Evolutionary conservation across 1,140 invertebrate genomes (phyloP).

Genomic region (Linepithema humile): DNA sequence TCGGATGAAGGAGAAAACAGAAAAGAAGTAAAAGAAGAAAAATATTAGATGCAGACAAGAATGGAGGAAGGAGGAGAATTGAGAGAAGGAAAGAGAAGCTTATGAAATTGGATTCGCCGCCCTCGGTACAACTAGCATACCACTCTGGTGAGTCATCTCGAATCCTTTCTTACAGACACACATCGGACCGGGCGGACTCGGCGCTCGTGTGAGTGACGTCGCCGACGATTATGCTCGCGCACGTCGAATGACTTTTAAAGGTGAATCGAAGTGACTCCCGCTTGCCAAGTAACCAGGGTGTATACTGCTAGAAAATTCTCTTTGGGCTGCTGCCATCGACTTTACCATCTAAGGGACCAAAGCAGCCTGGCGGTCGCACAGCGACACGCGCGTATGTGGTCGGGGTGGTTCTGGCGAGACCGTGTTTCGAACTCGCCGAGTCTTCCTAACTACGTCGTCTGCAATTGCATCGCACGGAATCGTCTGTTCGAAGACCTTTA

Average conservation of each 20-base stretch:
- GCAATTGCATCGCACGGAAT: conserved; percentile 23
- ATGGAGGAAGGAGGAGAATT: not conserved
- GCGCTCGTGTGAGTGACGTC: not conserved
- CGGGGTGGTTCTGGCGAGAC: not conserved
- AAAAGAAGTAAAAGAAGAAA: not conserved
- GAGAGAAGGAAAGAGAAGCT: not conserved
- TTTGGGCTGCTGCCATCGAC: conserved; percentile 81
- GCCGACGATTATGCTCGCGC: not conserved
- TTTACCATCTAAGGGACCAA: conserved; percentile 71
- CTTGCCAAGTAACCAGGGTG: conserved; percentile 75
- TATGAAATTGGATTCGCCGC: conserved; percentile 32
- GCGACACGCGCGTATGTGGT: conserved; percentile 14
- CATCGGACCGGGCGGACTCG: conserved; percentile 43
- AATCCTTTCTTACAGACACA: conserved; percentile 72
- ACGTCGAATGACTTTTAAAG: conserved; percentile 76
- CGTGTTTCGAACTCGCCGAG: conserved; percentile 16
- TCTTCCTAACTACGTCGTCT: conserved; percentile 7
- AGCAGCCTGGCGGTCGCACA: conserved; percentile 62
- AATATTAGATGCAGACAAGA: not conserved
- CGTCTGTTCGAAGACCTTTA: not conserved
- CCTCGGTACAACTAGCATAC: conserved; percentile 74
- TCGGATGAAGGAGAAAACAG: not conserved
- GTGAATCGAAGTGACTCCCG: conserved; percentile 79
- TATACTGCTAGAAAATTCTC: conserved; percentile 82
- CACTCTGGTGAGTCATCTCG: conserved; percentile 71